Conservation (phyloP, 2,113 vertebrate genomes). For the Festucalex cinctus region DNA sequence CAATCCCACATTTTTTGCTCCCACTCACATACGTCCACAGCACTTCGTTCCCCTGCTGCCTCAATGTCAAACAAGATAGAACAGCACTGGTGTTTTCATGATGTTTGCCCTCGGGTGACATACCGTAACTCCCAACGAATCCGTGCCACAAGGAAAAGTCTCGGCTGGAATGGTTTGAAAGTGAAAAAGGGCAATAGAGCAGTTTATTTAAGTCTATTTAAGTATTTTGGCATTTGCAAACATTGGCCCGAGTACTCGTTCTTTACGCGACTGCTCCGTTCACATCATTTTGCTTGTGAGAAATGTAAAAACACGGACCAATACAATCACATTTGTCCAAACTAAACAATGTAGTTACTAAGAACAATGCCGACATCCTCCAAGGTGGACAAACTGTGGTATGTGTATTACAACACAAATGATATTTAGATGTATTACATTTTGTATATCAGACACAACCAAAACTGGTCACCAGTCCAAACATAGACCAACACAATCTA, state of each 20-base stretch:
- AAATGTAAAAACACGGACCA: not conserved
- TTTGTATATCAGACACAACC: too few relatives aligned
- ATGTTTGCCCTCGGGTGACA: slow-evolving; percentile 15
- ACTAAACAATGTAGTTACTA: not conserved
- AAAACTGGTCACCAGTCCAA: too few relatives aligned
- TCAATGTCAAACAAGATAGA: slow-evolving; percentile 11
- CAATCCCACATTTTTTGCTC: slow-evolving; percentile 5
- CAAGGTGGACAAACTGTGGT: too few relatives aligned
- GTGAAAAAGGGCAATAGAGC: slow-evolving; percentile 12
- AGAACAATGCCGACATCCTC: not conserved
- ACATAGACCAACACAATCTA: too few relatives aligned
- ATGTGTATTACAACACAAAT: too few relatives aligned
- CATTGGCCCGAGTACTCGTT: not conserved
- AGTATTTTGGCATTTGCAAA: not conserved
- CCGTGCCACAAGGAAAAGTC: slow-evolving; percentile 19
- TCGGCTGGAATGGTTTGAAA: slow-evolving; percentile 35
- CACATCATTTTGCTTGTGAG: not conserved
- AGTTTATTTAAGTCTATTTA: not conserved
- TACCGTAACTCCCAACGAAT: slow-evolving; percentile 9
- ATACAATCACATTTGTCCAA: not conserved
- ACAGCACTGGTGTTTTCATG: slow-evolving; percentile 5
- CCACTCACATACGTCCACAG: not conserved
- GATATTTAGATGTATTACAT: too few relatives aligned
- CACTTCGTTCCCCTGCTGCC: not conserved
- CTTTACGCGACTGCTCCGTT: not conserved